Percentiles rank a stretch among this genome's conserved stretches.
phyloP scores from a whole-genome alignment of 2,797 vertebrate species.

The Poeciliopsis presidionis region DNA sequence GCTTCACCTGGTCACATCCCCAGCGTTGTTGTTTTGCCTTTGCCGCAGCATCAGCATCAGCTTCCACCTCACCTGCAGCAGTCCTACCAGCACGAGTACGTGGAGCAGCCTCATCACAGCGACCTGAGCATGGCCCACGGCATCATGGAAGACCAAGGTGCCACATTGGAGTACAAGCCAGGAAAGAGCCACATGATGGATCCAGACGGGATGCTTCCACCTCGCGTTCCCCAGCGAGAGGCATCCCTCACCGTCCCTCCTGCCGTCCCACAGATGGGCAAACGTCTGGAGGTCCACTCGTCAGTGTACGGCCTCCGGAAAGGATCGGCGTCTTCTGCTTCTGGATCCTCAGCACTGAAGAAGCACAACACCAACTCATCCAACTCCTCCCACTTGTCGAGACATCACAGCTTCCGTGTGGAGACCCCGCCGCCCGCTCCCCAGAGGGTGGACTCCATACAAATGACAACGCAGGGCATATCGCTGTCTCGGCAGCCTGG shows the following conservation, averaged over 20 bases:
- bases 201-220: slow-evolving; percentile 87
- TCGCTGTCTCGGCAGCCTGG: slow-evolving; percentile 91
- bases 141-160: slow-evolving; percentile 89
- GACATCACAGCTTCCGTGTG: slow-evolving; percentile 94
- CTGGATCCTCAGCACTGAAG: slow-evolving; percentile 77
- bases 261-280: slow-evolving; percentile 91
- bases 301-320: slow-evolving; percentile 89
- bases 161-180: slow-evolving; percentile 96
- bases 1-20: slow-evolving; percentile 96
- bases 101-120: slow-evolving; percentile 93
- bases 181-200: slow-evolving; percentile 91
- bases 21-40: slow-evolving; percentile 94
- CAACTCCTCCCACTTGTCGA: slow-evolving; percentile 95
- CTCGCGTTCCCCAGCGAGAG: slow-evolving; percentile 95
- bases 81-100: slow-evolving; percentile 95
- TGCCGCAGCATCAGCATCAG: slow-evolving; percentile 86
- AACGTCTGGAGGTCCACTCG: slow-evolving; percentile 93
- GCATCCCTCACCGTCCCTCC: slow-evolving; percentile 89
- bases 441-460: slow-evolving; percentile 98
- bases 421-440: slow-evolving; percentile 96
- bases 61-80: slow-evolving; percentile 84
- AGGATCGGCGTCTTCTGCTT: slow-evolving; percentile 81
- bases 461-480: slow-evolving; percentile 89
- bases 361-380: slow-evolving; percentile 99
- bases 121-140: slow-evolving; percentile 82